Conservation (phyloP, 2,888 invertebrate species). For the Monoplex corrugatus region DNA sequence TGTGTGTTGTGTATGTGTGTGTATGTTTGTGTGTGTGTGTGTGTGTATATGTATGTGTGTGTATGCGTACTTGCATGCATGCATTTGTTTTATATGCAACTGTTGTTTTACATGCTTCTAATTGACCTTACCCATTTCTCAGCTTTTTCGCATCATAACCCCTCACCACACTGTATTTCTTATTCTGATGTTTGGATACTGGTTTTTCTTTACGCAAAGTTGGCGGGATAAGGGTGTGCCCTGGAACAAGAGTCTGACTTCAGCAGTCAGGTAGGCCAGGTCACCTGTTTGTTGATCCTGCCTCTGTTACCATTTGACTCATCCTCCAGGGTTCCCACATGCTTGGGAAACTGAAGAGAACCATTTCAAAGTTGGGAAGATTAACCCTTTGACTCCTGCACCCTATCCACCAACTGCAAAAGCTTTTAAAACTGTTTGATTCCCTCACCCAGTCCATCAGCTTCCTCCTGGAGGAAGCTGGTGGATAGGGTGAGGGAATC, state of each 20-base stretch:
- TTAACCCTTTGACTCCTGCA: too few relatives aligned
- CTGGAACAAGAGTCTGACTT: conserved; percentile 50
- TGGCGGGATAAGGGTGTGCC: conserved; percentile 49
- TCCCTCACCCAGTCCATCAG: too few relatives aligned
- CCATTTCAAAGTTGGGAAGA: too few relatives aligned
- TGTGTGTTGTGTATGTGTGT: too few relatives aligned
- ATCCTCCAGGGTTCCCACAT: background rate
- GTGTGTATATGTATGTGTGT: background rate
- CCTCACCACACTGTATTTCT: background rate
- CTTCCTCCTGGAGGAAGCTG: too few relatives aligned
- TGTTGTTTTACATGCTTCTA: background rate
- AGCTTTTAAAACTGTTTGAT: too few relatives aligned
- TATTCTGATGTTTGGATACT: too few relatives aligned
- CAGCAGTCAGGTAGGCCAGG: conserved; percentile 38
- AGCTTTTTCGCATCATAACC: too few relatives aligned
- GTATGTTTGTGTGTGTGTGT: background rate
- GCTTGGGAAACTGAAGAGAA: too few relatives aligned
- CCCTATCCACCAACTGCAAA: too few relatives aligned
- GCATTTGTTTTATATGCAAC: background rate
- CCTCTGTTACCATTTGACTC: background rate
- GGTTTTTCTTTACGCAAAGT: background rate
- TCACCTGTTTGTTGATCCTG: background rate
- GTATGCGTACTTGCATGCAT: background rate
- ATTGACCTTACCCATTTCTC: too few relatives aligned
- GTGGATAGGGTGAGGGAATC: too few relatives aligned